Base-by-base conservation (phyloP, 1,140 invertebrate species). In the Drosophila subpulchrella region DNA sequence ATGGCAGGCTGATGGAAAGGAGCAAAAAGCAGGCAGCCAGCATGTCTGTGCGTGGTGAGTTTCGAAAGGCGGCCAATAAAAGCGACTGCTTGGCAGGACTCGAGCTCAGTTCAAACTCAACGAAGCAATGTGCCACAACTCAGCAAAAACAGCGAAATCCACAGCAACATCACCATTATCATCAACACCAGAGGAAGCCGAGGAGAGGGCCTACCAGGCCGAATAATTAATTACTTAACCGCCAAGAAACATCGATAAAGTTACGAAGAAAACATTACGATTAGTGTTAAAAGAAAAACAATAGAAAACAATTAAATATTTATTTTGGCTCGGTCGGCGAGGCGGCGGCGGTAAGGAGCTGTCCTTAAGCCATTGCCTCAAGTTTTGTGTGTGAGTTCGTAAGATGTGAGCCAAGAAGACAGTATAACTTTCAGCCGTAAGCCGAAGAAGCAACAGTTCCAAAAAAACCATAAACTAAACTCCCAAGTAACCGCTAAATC, bases 71-170 rank as follows among this genome's bases (percentile, higher is more conserved):
- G 59, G 84, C 84, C 84, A 84, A 88, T 88, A 89, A 89, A 89
- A 89, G 80, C 68, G 53, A 54, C 53, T 6, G 65, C 17, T 44
- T 36, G 47, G 47, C 61, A 61, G 57, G 61, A 67, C 47, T 54
- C 46, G 17, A 73, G 73, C 85, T 84, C 84, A 89, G 84, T 89
- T 72, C 47, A 54, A 84, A 89, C 74, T 84, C 84, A 89, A 78
- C 77, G 62, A 89, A 89, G 80, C 77, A 72, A 78, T 82, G 80
- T 84, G 77, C 56, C 68, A 84, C 84, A 88, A 67, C 76, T 72
- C 32, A 63, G 48, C 57, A 15, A 24, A 44, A 46, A 34, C 55
- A 65, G 39, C 48, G 53, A 24, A 34, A 56, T 46, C 44, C 47
- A 51, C 53, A 70, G 55, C 50, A 61, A 42, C 27, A 63, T 20